Percentiles rank a stretch among this genome's conserved stretches.
Evolutionary conservation across 1,140 invertebrate species (phyloP).

Genomic region (Odontomachus brunneus): DNA sequence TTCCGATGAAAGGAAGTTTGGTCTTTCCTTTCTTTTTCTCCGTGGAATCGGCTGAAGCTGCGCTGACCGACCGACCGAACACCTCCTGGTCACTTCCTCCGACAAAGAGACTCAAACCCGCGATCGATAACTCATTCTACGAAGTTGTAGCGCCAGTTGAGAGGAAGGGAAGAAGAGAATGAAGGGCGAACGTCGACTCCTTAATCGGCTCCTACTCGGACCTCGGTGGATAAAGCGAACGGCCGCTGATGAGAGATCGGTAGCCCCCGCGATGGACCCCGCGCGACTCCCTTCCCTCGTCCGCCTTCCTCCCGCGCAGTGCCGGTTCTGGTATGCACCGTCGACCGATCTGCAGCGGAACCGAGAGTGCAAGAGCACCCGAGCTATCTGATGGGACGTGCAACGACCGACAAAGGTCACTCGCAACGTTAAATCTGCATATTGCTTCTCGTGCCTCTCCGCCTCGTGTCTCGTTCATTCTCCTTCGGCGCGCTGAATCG

Average conservation of each 20-base stretch:
- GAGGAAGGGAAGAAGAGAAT: not conserved
- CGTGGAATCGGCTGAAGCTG: not conserved
- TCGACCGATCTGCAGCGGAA: conserved; percentile 65
- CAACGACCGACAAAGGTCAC: conserved; percentile 83
- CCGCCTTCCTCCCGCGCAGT: not conserved
- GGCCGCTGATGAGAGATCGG: conserved; percentile 48
- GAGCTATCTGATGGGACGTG: conserved; percentile 78
- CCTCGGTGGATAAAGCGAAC: conserved; percentile 45
- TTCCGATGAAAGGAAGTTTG: not conserved
- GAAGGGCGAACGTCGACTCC: conserved; percentile 4
- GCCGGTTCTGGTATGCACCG: conserved; percentile 51
- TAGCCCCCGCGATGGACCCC: too few relatives aligned
- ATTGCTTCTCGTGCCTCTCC: conserved; percentile 66
- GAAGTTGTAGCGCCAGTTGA: not conserved
- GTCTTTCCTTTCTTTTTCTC: not conserved
- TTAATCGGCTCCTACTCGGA: conserved; percentile 1
- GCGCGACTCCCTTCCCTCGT: not conserved
- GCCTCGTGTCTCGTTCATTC: conserved; percentile 34
- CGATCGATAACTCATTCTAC: not conserved
- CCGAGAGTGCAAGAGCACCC: conserved; percentile 72
- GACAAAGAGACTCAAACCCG: not conserved
- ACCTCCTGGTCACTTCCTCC: not conserved
- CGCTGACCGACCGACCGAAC: not conserved
- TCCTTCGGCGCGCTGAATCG: conserved; percentile 28
- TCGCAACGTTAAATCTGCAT: conserved; percentile 79